Conservation (phyloP, 2,113 vertebrate genomes). For the Struthio camelus region DNA sequence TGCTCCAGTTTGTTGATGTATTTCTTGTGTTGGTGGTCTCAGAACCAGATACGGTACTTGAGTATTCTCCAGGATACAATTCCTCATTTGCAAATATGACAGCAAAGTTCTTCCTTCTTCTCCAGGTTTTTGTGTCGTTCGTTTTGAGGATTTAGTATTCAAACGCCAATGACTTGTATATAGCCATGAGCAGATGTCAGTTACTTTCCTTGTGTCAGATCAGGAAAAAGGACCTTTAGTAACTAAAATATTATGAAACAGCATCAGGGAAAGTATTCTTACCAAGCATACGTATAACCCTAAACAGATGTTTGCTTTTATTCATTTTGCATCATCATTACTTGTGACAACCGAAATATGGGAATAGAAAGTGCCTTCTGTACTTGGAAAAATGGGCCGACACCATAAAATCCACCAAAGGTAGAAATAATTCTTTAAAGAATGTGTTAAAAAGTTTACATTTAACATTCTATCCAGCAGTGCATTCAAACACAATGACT, state of each 20-base stretch:
- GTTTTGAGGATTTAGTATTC: neutral
- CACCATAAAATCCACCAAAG: neutral
- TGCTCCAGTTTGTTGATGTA: neutral
- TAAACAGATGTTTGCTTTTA: neutral
- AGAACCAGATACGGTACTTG: neutral
- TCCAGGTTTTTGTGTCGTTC: neutral
- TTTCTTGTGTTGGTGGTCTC: neutral
- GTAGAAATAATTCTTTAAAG: neutral
- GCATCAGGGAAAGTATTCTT: neutral
- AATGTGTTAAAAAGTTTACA: neutral
- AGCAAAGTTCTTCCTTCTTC: neutral
- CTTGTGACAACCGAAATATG: neutral
- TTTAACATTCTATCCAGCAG: neutral
- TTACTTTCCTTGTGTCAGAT: neutral
- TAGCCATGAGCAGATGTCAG: neutral
- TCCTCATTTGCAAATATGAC: neutral
- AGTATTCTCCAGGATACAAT: neutral
- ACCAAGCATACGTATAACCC: neutral
- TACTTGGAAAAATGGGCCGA: neutral
- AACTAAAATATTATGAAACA: neutral
- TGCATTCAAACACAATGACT: neutral
- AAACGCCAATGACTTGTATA: neutral
- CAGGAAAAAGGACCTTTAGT: neutral
- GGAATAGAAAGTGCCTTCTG: neutral
- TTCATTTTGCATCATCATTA: constrained; percentile 17